phyloP scores from a whole-genome alignment of 1,140 invertebrate species.

The Drosophila bipectinata region DNA sequence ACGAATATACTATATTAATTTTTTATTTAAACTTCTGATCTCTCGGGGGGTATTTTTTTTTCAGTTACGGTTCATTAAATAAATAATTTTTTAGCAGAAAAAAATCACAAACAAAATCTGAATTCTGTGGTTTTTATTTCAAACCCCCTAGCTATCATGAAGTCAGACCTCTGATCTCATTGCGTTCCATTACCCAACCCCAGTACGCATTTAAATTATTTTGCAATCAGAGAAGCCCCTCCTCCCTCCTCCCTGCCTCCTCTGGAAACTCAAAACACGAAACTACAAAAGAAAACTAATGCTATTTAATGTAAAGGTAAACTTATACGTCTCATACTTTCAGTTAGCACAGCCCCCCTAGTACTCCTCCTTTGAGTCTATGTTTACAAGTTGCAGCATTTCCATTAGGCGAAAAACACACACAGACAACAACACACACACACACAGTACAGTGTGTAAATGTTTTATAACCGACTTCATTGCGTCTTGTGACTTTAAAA shows the following conservation, averaged over 20 bases:
- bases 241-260: too few relatives aligned
- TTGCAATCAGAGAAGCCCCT: constrained; percentile 29
- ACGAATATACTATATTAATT: constrained; percentile 5
- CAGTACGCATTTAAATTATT: constrained; percentile 43
- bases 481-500: constrained; percentile 61
- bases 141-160: constrained; percentile 8
- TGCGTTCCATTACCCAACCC: constrained; percentile 26
- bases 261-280: constrained; percentile 17
- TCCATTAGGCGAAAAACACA: constrained; percentile 65
- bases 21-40: constrained; percentile 16
- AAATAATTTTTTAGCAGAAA: not conserved
- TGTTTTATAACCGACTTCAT: constrained; percentile 77
- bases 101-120: not conserved
- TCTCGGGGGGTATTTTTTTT: constrained; percentile 10
- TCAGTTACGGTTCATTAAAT: constrained; percentile 10
- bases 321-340: constrained; percentile 41
- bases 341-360: too few relatives aligned
- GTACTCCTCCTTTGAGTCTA: not conserved
- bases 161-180: constrained; percentile 28
- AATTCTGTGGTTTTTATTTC: not conserved
- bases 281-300: constrained; percentile 58
- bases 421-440: constrained; percentile 5
- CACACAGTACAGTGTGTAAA: constrained; percentile 25
- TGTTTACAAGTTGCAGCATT: constrained; percentile 73
- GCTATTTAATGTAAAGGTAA: constrained; percentile 60